Evolutionary conservation across 1,140 invertebrate genomes (phyloP).

Genomic region (Trichonephila clavipes): DNA sequence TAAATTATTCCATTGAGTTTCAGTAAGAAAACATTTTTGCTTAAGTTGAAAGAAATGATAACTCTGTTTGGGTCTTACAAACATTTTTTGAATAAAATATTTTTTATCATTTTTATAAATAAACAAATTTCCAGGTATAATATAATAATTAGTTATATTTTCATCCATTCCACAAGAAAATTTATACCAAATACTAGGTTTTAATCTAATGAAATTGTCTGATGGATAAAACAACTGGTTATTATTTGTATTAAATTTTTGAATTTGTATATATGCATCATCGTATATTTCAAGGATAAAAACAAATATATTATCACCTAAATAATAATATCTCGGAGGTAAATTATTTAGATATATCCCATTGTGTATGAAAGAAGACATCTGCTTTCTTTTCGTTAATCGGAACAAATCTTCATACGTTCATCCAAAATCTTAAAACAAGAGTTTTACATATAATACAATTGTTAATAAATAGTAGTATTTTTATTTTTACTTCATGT

Average conservation of each 20-base stretch:
- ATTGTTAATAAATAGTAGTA: no score
- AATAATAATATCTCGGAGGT: background rate
- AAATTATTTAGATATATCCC: no score
- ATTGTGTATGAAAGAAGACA: no score
- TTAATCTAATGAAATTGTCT: background rate
- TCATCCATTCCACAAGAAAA: background rate
- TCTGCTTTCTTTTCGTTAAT: no score
- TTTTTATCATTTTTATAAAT: background rate
- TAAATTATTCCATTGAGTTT: background rate
- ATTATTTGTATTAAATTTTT: background rate
- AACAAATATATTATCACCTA: constrained; percentile 9
- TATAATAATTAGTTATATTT: background rate
- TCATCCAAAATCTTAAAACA: no score
- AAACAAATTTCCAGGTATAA: constrained; percentile 2
- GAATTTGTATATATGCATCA: background rate
- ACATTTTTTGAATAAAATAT: constrained; percentile 16
- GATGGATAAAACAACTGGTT: background rate
- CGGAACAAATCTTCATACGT: no score
- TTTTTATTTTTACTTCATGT: no score
- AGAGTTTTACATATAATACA: no score
- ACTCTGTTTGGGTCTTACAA: background rate
- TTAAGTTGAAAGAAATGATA: background rate
- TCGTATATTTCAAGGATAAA: background rate
- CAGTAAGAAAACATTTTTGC: constrained; percentile 1
- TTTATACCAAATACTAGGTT: background rate